Conservation (phyloP, 2,888 invertebrate genomes). For the Ormyrus nitidulus region DNA sequence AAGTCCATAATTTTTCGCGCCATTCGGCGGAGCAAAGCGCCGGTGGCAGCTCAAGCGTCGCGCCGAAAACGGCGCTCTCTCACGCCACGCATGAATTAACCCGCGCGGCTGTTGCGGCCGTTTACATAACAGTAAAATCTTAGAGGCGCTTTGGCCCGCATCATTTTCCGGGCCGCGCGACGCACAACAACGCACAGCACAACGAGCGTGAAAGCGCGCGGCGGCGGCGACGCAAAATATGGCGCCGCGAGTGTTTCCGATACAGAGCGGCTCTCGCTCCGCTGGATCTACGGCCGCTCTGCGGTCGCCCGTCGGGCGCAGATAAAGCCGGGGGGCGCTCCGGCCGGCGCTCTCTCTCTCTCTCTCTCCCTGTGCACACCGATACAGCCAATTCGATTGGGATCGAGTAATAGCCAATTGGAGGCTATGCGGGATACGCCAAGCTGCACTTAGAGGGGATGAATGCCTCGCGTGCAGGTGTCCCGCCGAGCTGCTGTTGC, state of each 20-base stretch:
- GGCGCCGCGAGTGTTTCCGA: slow-evolving; percentile 52
- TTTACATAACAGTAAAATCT: no score
- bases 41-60: no score
- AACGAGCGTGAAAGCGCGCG: no score
- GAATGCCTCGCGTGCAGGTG: slow-evolving; percentile 1
- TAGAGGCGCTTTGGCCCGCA: no score
- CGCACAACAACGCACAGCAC: no score
- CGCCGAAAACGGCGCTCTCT: no score
- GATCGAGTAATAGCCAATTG: slow-evolving; percentile 71
- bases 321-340: slow-evolving; percentile 62
- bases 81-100: no score
- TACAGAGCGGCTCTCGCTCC: slow-evolving; percentile 39
- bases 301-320: slow-evolving; percentile 51
- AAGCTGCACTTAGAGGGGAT: neutral
- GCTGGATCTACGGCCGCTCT: neutral
- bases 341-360: slow-evolving; percentile 15
- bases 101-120: no score
- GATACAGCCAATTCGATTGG: slow-evolving; percentile 69
- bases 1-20: no score
- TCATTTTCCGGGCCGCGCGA: no score
- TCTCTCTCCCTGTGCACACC: slow-evolving; percentile 48
- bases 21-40: no score
- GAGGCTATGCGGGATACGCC: neutral
- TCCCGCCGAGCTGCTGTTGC: neutral
- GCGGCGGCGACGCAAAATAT: slow-evolving; percentile 47